Conservation (phyloP, 2,888 invertebrate species). For the Ochropacha duplaris region DNA sequence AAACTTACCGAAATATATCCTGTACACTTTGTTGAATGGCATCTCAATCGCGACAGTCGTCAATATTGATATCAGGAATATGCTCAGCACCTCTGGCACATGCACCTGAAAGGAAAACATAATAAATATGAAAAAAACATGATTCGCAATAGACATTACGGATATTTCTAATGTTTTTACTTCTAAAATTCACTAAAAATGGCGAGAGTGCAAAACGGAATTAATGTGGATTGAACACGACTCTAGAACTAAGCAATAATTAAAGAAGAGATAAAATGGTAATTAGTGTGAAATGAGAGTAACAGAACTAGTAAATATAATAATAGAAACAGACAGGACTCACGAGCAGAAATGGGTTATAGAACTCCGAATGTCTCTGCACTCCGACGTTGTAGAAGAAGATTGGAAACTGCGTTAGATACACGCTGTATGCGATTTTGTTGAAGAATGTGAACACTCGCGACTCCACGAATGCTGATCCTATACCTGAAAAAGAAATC, state of each 20-base stretch:
- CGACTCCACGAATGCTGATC: conserved; percentile 78
- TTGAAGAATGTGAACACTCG: conserved; percentile 81
- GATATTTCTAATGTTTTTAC: too few relatives aligned
- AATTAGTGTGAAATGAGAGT: too few relatives aligned
- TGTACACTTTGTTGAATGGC: conserved; percentile 83
- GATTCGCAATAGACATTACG: background rate
- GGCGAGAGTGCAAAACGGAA: too few relatives aligned
- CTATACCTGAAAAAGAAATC: conserved; percentile 40
- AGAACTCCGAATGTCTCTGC: conserved; percentile 75
- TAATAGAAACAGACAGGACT: conserved; percentile 40
- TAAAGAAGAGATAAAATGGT: too few relatives aligned
- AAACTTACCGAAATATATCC: conserved; percentile 75
- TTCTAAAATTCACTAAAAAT: too few relatives aligned
- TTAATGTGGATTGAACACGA: too few relatives aligned
- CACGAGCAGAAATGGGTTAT: conserved; percentile 77
- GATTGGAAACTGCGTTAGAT: conserved; percentile 85
- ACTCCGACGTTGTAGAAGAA: conserved; percentile 86
- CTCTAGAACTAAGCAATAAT: too few relatives aligned
- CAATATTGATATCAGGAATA: conserved; percentile 70
- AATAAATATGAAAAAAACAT: conserved; percentile 29
- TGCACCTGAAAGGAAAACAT: conserved; percentile 66
- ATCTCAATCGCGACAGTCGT: conserved; percentile 82
- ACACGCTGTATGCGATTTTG: conserved; percentile 84
- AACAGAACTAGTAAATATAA: background rate
- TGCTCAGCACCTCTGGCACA: conserved; percentile 69